phyloP scores from a whole-genome alignment of 2,888 invertebrate species.

The Omphaloscelis lunosa region DNA sequence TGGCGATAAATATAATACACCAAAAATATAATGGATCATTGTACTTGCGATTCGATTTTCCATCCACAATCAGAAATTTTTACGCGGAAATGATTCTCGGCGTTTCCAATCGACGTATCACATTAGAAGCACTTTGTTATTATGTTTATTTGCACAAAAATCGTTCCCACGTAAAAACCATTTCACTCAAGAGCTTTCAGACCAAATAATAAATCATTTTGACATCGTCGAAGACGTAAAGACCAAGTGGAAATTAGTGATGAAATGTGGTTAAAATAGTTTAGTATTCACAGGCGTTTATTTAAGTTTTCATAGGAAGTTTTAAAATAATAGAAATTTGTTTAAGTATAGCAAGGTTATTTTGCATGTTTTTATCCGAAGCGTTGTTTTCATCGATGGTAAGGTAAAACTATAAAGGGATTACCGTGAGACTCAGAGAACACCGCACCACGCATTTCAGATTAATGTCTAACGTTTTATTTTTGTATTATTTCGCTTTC shows the following conservation, averaged over 20 bases:
- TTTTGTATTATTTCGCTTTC: conserved; percentile 55
- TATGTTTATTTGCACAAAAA: conserved; percentile 89
- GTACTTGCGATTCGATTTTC: conserved; percentile 90
- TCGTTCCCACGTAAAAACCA: conserved; percentile 91
- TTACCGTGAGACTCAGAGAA: conserved; percentile 57
- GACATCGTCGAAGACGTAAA: conserved; percentile 71
- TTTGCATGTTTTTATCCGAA: conserved; percentile 26
- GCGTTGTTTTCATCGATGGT: conserved; percentile 22
- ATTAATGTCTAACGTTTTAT: conserved; percentile 50
- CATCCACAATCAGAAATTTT: conserved; percentile 91
- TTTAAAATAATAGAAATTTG: conserved; percentile 11
- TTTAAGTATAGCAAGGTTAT: conserved; percentile 46
- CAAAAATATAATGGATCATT: conserved; percentile 76
- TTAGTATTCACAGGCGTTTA: conserved; percentile 55
- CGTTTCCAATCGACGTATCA: conserved; percentile 89
- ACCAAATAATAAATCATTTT: conserved; percentile 82
- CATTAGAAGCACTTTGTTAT: conserved; percentile 85
- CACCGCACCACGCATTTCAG: conserved; percentile 72
- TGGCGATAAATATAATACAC: conserved; percentile 60
- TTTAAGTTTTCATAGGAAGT: conserved; percentile 27
- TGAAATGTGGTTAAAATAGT: conserved; percentile 42
- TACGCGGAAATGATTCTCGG: conserved; percentile 91
- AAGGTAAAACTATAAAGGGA: conserved; percentile 24
- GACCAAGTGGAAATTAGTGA: conserved; percentile 60
- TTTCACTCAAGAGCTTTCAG: conserved; percentile 91